Evolutionary conservation across 2,113 vertebrate species (phyloP), one percentile per base, ranked within the genome.

Genomic region (Myotis brandtii): DNA sequence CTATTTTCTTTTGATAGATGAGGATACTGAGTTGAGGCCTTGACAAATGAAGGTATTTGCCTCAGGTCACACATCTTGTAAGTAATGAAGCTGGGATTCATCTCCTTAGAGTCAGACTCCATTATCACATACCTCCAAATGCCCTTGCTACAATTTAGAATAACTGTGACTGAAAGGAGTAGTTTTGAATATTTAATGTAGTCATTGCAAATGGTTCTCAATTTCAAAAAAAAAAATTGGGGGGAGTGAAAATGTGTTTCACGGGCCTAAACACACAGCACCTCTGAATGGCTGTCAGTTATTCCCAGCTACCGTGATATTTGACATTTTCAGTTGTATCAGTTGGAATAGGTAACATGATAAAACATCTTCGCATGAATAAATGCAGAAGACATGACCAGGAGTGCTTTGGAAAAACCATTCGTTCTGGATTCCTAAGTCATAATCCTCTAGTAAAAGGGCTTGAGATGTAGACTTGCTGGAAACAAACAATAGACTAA

Each of bases 401-500:
- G 67, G 34, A 83, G n/a, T 62, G 52, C 87, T 96, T 95, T 91
- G 76, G 34, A 56, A 96, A 96, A 93, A 9, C 34, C 87, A 90
- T 95, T 95, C 0, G 5, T 95, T 93, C 84, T 92, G 87, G 92
- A 96, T 97, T 93, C 92, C 72, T 93, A 76, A 90, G 3, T 94
- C 13, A 17, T 90, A 96, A 96, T 93, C 81, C 89, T 94, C 70
- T 34, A 34, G 40, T 23, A 77, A 76, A 94, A 52, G n/a, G 30
- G 43, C 40, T 90, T 91, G 66, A 92, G 94, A 93, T 88, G 32
- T 85, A 94, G 76, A 92, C 59, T 73, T 32, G 10, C 89, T 95
- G 62, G 94, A 91, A 96, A 86, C 75, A 92, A 96, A 96, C 70
- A 96, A 85, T 64, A 96, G 90, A 97, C 87, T 96, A 97, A 96